These are phyloP conservation scores for Silvanus unidentatus DNA, from an alignment of 2,888 invertebrate genomes.

Conservation along the genomic window DNA sequence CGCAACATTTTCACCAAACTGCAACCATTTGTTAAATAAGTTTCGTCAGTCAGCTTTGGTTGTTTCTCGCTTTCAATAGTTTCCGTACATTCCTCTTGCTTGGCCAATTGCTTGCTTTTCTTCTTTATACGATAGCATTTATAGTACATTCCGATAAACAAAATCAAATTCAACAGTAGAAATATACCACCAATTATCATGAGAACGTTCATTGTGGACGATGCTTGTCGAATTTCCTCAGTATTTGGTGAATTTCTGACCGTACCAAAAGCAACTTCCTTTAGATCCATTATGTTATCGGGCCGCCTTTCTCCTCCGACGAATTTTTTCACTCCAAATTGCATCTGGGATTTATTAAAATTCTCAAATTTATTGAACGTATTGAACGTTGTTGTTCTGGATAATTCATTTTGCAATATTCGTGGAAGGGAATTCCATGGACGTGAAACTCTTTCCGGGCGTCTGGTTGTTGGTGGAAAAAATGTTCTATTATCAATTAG, in stretches of 20 bases:
- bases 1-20: constrained; percentile 54
- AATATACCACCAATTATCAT: constrained; percentile 64
- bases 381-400: constrained; percentile 7
- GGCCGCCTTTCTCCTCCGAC: constrained; percentile 17
- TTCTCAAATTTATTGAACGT: constrained; percentile 25
- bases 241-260: constrained; percentile 44
- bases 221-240: constrained; percentile 34
- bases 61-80: constrained; percentile 29
- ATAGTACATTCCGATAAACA: constrained; percentile 62
- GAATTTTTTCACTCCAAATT: constrained; percentile 19
- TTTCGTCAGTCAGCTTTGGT: constrained; percentile 46
- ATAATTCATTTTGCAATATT: constrained; percentile 7
- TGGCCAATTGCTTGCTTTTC: constrained; percentile 45
- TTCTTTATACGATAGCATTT: constrained; percentile 56
- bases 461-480: constrained; percentile 23
- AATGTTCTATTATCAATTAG: constrained; percentile 28
- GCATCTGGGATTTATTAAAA: constrained; percentile 17
- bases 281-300: constrained; percentile 19
- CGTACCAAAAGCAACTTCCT: constrained; percentile 29
- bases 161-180: constrained; percentile 65
- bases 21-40: constrained; percentile 47
- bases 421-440: constrained; percentile 19
- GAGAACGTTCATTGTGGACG: constrained; percentile 55
- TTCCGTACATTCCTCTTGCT: constrained; percentile 48
- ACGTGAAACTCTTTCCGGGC: constrained; percentile 14